Conservation (phyloP, 2,113 vertebrate genomes). For the Falco punctatus region DNA sequence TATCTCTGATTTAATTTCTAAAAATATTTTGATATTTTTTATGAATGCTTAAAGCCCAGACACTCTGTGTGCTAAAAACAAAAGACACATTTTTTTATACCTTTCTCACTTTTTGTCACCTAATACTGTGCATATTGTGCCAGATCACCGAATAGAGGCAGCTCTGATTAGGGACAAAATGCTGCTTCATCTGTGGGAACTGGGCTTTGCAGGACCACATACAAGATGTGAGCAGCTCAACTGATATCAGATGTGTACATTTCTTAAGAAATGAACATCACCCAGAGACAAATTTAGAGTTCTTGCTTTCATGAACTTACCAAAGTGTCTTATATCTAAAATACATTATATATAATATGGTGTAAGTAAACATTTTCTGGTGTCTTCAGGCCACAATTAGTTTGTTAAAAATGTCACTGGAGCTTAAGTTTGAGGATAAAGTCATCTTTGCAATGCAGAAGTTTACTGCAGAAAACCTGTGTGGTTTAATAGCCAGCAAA, state of each 20-base stretch:
- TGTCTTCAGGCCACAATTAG: not conserved
- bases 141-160: not conserved
- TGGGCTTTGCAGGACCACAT: not conserved
- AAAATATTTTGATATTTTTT: conserved; percentile 45
- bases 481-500: not conserved
- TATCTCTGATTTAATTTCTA: conserved; percentile 50
- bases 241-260: not conserved
- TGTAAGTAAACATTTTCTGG: not conserved
- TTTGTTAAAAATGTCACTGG: not conserved
- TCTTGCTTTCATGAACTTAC: not conserved
- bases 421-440: not conserved
- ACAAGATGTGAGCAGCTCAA: not conserved
- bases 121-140: not conserved
- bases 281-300: not conserved
- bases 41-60: conserved; percentile 32
- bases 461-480: not conserved
- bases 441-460: not conserved
- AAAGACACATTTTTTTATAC: not conserved
- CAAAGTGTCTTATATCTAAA: not conserved
- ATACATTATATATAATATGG: not conserved
- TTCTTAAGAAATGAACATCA: not conserved
- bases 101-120: conserved; percentile 12
- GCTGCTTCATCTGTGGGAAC: not conserved
- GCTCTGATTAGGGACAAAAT: not conserved
- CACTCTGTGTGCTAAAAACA: not conserved